phyloP scores from a whole-genome alignment of 2,888 invertebrate species.

The Julus scandinavius region DNA sequence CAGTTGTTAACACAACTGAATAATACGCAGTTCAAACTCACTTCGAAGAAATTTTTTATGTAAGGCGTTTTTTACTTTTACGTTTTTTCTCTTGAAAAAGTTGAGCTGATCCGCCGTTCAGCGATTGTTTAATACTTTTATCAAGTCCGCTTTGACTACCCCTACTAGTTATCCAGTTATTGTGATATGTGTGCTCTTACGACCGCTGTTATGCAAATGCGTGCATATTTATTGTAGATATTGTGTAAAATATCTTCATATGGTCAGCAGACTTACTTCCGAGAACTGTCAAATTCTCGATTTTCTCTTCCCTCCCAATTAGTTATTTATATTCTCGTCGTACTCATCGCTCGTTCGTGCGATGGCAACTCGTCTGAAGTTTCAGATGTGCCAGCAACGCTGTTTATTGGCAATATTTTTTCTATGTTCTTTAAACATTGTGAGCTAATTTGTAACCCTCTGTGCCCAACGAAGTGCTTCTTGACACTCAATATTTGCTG shows the following conservation, averaged over 20 bases:
- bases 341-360: background rate
- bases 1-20: background rate
- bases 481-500: background rate
- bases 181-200: background rate
- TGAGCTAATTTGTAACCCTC: background rate
- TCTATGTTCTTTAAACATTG: background rate
- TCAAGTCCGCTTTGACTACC: background rate
- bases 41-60: background rate
- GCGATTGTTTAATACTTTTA: background rate
- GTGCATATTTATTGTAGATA: conserved; percentile 38
- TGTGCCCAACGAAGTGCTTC: background rate
- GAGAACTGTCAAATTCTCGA: background rate
- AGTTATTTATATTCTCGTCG: background rate
- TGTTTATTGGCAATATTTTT: background rate
- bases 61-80: conserved; percentile 34
- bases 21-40: background rate
- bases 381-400: background rate
- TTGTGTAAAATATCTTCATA: conserved; percentile 13
- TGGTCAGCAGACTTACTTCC: background rate
- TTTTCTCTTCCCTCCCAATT: background rate
- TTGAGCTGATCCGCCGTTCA: background rate
- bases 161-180: background rate
- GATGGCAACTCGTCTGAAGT: background rate
- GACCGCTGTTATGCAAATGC: background rate
- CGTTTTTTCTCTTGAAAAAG: background rate